Conservation (phyloP, 2,113 vertebrate species). For the Chloebia gouldiae region DNA sequence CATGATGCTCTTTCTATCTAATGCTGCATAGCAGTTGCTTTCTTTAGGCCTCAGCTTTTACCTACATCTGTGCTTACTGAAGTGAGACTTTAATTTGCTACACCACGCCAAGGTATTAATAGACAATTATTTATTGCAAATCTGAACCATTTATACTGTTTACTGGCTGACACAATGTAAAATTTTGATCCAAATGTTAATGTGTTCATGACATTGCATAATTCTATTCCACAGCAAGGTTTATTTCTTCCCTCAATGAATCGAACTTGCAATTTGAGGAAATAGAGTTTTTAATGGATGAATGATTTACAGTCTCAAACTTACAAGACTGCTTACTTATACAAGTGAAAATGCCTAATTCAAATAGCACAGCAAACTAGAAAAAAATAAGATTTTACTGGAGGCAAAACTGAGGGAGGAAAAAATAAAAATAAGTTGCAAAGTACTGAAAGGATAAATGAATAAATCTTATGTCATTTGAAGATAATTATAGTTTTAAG, state of each 20-base stretch:
- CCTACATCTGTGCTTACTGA: constrained; percentile 81
- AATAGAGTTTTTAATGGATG: constrained; percentile 77
- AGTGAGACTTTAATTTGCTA: constrained; percentile 86
- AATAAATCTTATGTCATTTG: constrained; percentile 66
- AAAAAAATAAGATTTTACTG: constrained; percentile 61
- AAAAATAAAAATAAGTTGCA: constrained; percentile 57
- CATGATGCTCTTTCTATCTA: constrained; percentile 12
- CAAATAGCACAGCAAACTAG: constrained; percentile 67
- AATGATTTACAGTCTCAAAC: constrained; percentile 76
- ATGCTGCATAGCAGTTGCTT: constrained; percentile 48
- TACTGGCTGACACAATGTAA: constrained; percentile 83
- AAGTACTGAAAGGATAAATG: constrained; percentile 63
- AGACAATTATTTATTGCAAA: constrained; percentile 92
- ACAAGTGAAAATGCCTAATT: constrained; percentile 67
- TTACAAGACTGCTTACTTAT: constrained; percentile 65
- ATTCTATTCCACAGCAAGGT: constrained; percentile 74
- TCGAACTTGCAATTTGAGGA: constrained; percentile 68
- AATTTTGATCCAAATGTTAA: constrained; percentile 91
- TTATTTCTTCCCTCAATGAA: constrained; percentile 74
- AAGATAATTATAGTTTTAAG: constrained; percentile 11
- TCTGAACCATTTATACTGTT: constrained; percentile 86
- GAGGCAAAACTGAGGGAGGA: constrained; percentile 48
- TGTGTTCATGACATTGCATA: constrained; percentile 84
- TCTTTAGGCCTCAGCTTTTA: constrained; percentile 56
- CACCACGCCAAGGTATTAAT: constrained; percentile 84